Base-by-base conservation (phyloP, 2,113 vertebrate genomes). In the Rhinopithecus roxellana region DNA sequence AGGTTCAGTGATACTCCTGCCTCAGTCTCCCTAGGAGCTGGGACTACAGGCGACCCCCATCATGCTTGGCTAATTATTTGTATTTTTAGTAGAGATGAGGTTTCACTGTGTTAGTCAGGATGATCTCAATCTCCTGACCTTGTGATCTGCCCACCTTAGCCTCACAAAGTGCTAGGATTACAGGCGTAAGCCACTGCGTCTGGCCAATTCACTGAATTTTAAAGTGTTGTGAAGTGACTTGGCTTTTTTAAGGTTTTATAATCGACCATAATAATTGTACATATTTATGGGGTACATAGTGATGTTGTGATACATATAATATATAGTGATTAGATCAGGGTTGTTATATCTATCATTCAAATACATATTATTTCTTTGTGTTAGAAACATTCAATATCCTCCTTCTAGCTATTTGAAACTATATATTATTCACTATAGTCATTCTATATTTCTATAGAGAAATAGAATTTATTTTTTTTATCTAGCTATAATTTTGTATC, bases 101-200 rank as follows among this genome's bases (percentile, higher is more conserved):
- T 64, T 64, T 64, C 27, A 64, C 27, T 13, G 30, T 30, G 12
- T 13, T 30, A 30, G 61, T 27, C 61, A 64, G 61, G 25, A 64
- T 30, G 61, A 27, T 30, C 61, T 64, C 25, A 27, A 64, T 64
- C 61, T 64, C 61, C 61, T 64, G 27, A 64, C 27, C 61, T 64
- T 27, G 12, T 64, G 61, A 64, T 64, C 61, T 64, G 27, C 61
- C 61, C 27, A 13, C 61, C 5, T 30, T 13, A 13, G 61, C 9
- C 5, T 64, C 27, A 5, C 61, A 13, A 64, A 64, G 11, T 64
- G 61, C 61, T 30, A 6, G 27, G 12, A 64, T 30, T 30, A 64
- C 27, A 30, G 61, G 61, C 11, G 13, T 64, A 0, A 64, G 61
- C 11, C 59, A 64, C 27, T 0, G 5, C 1, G 0, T 30, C 61